Conservation (phyloP, 2,888 invertebrate species). For the Dysmachus trigonus region DNA sequence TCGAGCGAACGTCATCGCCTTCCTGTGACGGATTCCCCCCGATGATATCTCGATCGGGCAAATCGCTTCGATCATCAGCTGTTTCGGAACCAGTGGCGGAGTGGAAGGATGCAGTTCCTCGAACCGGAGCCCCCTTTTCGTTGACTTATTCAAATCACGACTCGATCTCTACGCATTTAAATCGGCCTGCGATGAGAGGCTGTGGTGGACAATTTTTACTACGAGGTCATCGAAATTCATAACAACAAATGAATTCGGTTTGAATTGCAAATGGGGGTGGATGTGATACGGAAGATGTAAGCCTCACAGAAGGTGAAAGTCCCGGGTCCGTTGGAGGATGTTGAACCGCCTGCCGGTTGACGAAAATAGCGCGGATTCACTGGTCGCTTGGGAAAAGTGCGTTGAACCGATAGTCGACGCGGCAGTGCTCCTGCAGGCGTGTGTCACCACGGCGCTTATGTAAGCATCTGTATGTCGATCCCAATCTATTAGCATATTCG, state of each 20-base stretch:
- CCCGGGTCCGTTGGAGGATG: neutral
- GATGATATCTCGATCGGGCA: neutral
- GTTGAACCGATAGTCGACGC: neutral
- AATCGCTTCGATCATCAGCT: neutral
- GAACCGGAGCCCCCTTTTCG: neutral
- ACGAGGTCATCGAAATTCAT: neutral
- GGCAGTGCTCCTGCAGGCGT: neutral
- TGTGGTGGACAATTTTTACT: neutral
- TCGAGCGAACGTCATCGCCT: neutral
- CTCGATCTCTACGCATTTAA: neutral
- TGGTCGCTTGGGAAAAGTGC: neutral
- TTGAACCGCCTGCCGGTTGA: neutral
- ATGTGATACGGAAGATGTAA: neutral
- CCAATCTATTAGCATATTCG: neutral
- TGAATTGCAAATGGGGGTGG: neutral
- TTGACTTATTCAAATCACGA: neutral
- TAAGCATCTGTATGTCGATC: neutral
- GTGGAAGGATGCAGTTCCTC: neutral
- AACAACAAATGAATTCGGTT: neutral
- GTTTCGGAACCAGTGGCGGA: neutral
- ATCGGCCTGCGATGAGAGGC: neutral
- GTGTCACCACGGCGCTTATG: neutral
- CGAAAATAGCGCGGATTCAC: neutral
- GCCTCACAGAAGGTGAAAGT: neutral
- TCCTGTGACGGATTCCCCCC: neutral